Percentiles rank a stretch among this genome's conserved stretches.
Conservation (phyloP, 2,797 vertebrate species). For the Periophthalmus magnuspinnatus region DNA sequence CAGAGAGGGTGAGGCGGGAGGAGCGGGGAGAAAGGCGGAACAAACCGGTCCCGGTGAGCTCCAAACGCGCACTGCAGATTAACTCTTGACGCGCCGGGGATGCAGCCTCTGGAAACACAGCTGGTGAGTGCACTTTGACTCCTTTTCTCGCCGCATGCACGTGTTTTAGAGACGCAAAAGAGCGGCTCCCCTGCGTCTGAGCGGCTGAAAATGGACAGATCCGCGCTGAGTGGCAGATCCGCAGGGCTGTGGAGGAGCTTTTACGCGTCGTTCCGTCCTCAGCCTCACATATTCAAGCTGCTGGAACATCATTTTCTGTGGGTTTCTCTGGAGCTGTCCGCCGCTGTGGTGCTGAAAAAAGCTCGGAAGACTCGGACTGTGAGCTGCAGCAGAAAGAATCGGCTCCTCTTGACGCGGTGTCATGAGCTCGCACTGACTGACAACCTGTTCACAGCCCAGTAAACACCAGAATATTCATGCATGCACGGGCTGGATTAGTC, state of each 20-base stretch:
- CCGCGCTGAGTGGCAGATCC: slow-evolving; percentile 44
- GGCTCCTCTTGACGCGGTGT: slow-evolving; percentile 19
- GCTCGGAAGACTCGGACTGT: slow-evolving; percentile 27
- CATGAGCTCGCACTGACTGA: slow-evolving; percentile 14
- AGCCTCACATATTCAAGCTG: slow-evolving; percentile 8
- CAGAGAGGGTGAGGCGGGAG: slow-evolving; percentile 37
- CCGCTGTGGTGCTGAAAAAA: slow-evolving; percentile 65
- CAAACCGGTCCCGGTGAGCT: slow-evolving; percentile 82
- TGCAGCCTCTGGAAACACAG: slow-evolving; percentile 39
- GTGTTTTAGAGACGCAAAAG: slow-evolving; percentile 7
- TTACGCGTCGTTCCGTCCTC: slow-evolving; percentile 11
- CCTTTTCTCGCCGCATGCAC: slow-evolving; percentile 21
- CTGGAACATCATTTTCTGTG: slow-evolving; percentile 20
- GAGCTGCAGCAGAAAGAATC: slow-evolving; percentile 18
- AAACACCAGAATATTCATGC: background rate
- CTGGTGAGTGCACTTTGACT: slow-evolving; percentile 67
- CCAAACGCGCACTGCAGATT: slow-evolving; percentile 85
- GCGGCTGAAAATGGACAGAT: slow-evolving; percentile 44
- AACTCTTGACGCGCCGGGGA: slow-evolving; percentile 73
- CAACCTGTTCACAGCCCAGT: slow-evolving; percentile 28
- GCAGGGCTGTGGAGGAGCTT: slow-evolving; percentile 23
- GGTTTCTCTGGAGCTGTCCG: slow-evolving; percentile 53
- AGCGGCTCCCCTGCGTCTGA: slow-evolving; percentile 5
- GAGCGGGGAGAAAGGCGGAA: slow-evolving; percentile 70
- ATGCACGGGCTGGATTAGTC: background rate